Evolutionary conservation across 2,888 invertebrate species (phyloP).

Genomic region (Patella ulyssiponensis): DNA sequence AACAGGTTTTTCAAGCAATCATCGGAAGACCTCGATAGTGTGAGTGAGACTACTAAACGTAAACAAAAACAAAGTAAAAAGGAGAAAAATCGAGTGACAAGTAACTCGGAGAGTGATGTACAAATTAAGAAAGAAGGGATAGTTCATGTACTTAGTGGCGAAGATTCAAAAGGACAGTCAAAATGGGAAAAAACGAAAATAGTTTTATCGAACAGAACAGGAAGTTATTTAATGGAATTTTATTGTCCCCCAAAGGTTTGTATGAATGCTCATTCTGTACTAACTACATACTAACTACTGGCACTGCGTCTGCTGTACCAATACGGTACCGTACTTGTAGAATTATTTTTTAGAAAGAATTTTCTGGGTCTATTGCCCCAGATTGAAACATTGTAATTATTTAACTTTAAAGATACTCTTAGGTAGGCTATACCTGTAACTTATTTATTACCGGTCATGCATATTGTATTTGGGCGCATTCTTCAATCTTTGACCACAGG

Average conservation of each 20-base stretch:
- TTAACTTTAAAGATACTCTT: too few relatives aligned
- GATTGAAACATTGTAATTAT: too few relatives aligned
- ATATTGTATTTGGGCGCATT: too few relatives aligned
- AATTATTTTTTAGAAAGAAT: too few relatives aligned
- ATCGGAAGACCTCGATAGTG: constrained; percentile 86
- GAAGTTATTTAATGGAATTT: constrained; percentile 93
- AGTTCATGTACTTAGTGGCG: constrained; percentile 92
- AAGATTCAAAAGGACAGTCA: constrained; percentile 83
- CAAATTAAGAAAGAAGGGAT: constrained; percentile 85
- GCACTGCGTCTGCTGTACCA: too few relatives aligned
- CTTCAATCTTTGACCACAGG: too few relatives aligned
- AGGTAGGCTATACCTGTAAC: too few relatives aligned
- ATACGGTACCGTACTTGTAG: too few relatives aligned
- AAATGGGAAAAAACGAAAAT: constrained; percentile 96
- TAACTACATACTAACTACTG: too few relatives aligned
- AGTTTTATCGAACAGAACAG: constrained; percentile 91
- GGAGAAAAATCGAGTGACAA: constrained; percentile 42
- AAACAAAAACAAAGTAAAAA: constrained; percentile 51
- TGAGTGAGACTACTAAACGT: constrained; percentile 49
- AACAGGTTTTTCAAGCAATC: constrained; percentile 85
- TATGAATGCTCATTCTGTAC: neutral
- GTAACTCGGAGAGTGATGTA: constrained; percentile 37
- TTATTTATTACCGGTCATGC: too few relatives aligned
- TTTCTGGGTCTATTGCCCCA: too few relatives aligned
- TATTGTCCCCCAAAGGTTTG: constrained; percentile 90